A percentile compares a stretch with the other conserved stretches of the same genome.
phyloP scores from a whole-genome alignment of 2,113 vertebrate genomes.

The Ceyx melanurus region DNA sequence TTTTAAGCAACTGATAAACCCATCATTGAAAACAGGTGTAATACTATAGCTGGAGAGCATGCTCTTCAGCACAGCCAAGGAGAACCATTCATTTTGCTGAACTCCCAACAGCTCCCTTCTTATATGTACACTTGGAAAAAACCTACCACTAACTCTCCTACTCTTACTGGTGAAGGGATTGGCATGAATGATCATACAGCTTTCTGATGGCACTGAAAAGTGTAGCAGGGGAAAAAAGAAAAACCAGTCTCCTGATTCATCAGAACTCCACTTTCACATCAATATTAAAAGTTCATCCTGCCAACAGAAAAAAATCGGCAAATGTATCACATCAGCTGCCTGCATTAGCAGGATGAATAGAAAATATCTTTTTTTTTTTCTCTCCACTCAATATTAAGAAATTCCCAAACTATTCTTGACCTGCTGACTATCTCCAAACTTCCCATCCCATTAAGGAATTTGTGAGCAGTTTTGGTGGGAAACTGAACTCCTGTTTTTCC shows the following conservation, averaged over 20 bases:
- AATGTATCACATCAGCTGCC: neutral
- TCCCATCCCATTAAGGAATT: neutral
- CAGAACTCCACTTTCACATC: neutral
- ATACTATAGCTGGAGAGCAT: slow-evolving; percentile 1
- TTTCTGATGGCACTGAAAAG: neutral
- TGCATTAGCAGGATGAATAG: neutral
- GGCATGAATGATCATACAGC: neutral
- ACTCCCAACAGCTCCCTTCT: neutral
- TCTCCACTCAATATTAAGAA: neutral
- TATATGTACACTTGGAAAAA: neutral
- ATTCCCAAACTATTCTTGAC: neutral
- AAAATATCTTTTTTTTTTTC: neutral
- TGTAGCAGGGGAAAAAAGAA: fast-evolving
- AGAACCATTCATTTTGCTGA: neutral
- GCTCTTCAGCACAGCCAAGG: neutral
- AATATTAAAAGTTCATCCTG: neutral
- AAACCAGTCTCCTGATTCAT: neutral
- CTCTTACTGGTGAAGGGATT: neutral
- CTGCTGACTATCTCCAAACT: neutral
- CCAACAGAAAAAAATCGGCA: neutral
- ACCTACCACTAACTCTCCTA: neutral
- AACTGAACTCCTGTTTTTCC: neutral
- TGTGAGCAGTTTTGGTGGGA: neutral
- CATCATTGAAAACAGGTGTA: slow-evolving; percentile 51
- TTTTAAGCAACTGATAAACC: slow-evolving; percentile 46